These are phyloP conservation scores for Leptinotarsa juncta DNA, from an alignment of 2,888 invertebrate species.

Conservation along the genomic window DNA sequence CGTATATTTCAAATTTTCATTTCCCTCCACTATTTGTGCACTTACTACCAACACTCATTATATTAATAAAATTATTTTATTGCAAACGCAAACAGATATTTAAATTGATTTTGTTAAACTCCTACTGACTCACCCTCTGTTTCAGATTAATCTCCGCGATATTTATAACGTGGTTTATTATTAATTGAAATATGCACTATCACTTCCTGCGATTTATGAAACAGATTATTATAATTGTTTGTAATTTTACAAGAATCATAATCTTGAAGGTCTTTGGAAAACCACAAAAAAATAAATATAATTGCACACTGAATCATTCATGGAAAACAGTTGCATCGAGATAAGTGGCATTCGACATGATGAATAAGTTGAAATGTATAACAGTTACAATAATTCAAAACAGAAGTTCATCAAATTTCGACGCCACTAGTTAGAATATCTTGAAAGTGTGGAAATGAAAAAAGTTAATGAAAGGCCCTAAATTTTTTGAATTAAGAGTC, in stretches of 20 bases:
- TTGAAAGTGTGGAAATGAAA: no score
- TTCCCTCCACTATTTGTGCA: no score
- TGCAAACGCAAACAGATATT: background rate
- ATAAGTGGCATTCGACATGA: constrained; percentile 4
- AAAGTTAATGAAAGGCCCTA: no score
- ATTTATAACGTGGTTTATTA: constrained; percentile 30
- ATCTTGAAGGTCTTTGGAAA: constrained; percentile 24
- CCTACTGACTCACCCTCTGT: constrained; percentile 8
- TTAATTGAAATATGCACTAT: constrained; percentile 35
- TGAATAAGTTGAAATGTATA: background rate
- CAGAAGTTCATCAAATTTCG: no score
- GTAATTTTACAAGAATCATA: constrained; percentile 24
- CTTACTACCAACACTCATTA: no score
- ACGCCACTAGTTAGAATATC: no score
- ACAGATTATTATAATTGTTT: constrained; percentile 37
- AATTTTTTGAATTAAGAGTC: no score
- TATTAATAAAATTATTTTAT: background rate
- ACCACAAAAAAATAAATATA: constrained; percentile 25
- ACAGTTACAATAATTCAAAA: no score
- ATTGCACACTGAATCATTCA: constrained; percentile 25
- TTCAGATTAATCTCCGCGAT: constrained; percentile 10
- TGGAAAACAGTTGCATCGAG: constrained; percentile 19
- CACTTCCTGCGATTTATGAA: constrained; percentile 45
- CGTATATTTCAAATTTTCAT: no score
- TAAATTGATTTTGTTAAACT: background rate